phyloP scores from a whole-genome alignment of 2,797 vertebrate species.

The Enteromius fasciolatus region DNA sequence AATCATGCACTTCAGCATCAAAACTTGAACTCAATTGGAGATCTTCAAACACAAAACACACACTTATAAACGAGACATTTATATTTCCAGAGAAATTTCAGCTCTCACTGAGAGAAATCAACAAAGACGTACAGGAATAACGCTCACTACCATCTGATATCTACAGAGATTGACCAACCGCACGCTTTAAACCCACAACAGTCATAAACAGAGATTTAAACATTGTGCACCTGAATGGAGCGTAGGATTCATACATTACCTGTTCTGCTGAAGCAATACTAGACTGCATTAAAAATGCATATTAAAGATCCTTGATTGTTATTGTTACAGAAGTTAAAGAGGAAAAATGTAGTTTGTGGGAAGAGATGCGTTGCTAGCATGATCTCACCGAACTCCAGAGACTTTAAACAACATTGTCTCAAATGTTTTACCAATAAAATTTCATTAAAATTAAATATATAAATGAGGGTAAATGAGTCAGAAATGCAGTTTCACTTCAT shows the following conservation, averaged over 20 bases:
- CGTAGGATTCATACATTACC: conserved; percentile 67
- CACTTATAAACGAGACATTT: conserved; percentile 7
- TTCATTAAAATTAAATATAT: not conserved
- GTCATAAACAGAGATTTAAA: conserved; percentile 54
- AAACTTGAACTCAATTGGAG: not conserved
- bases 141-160: not conserved
- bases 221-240: conserved; percentile 70
- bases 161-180: not conserved
- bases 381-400: conserved; percentile 64
- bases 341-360: conserved; percentile 64
- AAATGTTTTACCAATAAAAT: too few relatives aligned
- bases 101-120: not conserved
- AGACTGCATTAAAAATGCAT: conserved; percentile 39
- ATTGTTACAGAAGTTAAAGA: conserved; percentile 54
- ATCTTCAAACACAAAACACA: not conserved
- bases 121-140: not conserved
- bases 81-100: conserved; percentile 8
- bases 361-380: conserved; percentile 65
- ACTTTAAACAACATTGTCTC: conserved; percentile 1
- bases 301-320: conserved; percentile 59
- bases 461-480: not conserved
- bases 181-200: conserved; percentile 56
- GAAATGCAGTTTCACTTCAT: not conserved
- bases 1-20: not conserved
- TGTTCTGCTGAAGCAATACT: conserved; percentile 29